These are phyloP conservation scores for Oncorhynchus kisutch DNA, from an alignment of 2,113 vertebrate species.

Conservation along the genomic window DNA sequence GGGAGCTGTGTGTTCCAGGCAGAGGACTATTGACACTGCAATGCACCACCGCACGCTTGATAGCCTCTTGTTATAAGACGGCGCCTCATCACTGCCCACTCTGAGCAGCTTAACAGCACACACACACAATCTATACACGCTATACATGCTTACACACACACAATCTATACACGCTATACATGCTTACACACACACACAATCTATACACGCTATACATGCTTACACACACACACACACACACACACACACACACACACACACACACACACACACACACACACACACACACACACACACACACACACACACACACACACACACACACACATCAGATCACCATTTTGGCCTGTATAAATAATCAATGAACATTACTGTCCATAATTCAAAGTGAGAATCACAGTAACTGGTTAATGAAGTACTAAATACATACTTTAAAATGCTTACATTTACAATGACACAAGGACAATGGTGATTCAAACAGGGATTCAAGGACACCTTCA, in stretches of 20 bases:
- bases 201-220: no score
- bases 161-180: neutral
- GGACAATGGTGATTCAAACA: no score
- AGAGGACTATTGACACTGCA: slow-evolving; percentile 17
- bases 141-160: no score
- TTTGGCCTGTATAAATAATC: no score
- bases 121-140: neutral
- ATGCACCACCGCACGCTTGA: slow-evolving; percentile 16
- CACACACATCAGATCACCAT: no score
- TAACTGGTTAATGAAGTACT: no score
- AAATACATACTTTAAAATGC: no score
- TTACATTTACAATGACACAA: no score
- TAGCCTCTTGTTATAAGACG: neutral
- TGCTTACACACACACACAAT: neutral
- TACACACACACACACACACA: neutral
- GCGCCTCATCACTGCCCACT: neutral
- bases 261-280: neutral
- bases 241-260: neutral
- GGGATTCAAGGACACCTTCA: no score
- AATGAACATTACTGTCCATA: no score
- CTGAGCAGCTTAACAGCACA: neutral
- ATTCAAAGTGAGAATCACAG: no score
- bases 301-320: no score
- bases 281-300: neutral
- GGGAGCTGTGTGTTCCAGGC: neutral